These are phyloP conservation scores for Calliopum simillimum DNA, from an alignment of 2,888 invertebrate genomes.

Conservation along the genomic window DNA sequence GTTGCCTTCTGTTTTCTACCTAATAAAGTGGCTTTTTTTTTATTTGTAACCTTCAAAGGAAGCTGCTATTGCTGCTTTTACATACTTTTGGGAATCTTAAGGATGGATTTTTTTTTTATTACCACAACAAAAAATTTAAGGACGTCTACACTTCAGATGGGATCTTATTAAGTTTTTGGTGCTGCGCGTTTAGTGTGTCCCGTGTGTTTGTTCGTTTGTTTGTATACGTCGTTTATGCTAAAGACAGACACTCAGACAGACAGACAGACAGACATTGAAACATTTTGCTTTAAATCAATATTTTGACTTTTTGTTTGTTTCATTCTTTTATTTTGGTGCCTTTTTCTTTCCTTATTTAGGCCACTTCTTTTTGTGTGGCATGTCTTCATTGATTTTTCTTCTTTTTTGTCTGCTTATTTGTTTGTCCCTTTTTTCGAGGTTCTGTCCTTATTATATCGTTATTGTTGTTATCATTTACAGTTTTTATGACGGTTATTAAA, in stretches of 20 bases:
- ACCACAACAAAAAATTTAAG: slow-evolving; percentile 2
- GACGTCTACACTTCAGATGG: not conserved
- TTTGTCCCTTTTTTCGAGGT: not conserved
- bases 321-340: slow-evolving; percentile 9
- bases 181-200: slow-evolving; percentile 4
- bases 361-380: not conserved
- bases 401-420: not conserved
- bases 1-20: not conserved
- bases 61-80: not conserved
- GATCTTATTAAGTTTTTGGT: slow-evolving; percentile 7
- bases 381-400: not conserved
- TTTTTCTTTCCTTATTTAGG: not conserved
- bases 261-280: slow-evolving; percentile 1
- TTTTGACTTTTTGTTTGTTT: slow-evolving; percentile 6
- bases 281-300: slow-evolving; percentile 24
- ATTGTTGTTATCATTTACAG: slow-evolving; percentile 23
- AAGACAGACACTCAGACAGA: not conserved
- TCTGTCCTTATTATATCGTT: slow-evolving; percentile 21
- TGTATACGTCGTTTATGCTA: slow-evolving; percentile 15
- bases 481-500: slow-evolving; percentile 27
- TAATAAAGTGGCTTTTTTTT: too few relatives aligned
- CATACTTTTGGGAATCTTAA: slow-evolving; percentile 5
- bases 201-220: slow-evolving; percentile 35
- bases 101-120: slow-evolving; percentile 5
- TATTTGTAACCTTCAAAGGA: too few relatives aligned